phyloP scores from a whole-genome alignment of 2,888 invertebrate species.

The Halocaridina rubra region DNA sequence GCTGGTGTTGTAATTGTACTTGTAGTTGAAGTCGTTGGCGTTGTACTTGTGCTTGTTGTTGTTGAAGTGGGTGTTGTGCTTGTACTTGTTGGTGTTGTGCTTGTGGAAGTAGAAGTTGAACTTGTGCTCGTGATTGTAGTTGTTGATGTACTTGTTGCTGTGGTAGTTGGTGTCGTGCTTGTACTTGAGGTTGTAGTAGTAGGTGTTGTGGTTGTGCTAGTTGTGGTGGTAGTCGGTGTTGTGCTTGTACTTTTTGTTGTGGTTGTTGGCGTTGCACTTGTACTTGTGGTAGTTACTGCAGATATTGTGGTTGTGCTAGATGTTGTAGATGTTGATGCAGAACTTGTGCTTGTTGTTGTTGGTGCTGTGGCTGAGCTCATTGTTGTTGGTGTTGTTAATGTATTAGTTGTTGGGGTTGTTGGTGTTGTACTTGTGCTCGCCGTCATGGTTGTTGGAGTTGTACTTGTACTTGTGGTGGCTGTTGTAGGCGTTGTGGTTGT shows the following conservation, averaged over 20 bases:
- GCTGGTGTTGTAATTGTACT: not conserved
- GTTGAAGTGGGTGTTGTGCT: not conserved
- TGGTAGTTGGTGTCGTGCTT: not conserved
- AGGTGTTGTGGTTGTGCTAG: not conserved
- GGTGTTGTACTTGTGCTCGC: not conserved
- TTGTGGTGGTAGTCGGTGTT: not conserved
- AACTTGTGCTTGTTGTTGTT: not conserved
- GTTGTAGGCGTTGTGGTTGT: not conserved
- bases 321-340: not conserved
- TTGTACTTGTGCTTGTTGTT: not conserved
- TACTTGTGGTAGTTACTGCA: not conserved
- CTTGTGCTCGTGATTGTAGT: not conserved
- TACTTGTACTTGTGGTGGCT: not conserved
- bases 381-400: not conserved
- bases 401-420: not conserved
- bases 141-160: not conserved
- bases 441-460: not conserved
- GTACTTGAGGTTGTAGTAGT: not conserved
- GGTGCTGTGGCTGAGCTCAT: not conserved
- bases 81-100: not conserved
- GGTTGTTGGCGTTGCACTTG: not conserved
- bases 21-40: not conserved
- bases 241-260: not conserved
- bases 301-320: not conserved
- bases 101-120: not conserved